Conservation (phyloP, 2,113 vertebrate genomes). For the Turdus rufiventris region DNA sequence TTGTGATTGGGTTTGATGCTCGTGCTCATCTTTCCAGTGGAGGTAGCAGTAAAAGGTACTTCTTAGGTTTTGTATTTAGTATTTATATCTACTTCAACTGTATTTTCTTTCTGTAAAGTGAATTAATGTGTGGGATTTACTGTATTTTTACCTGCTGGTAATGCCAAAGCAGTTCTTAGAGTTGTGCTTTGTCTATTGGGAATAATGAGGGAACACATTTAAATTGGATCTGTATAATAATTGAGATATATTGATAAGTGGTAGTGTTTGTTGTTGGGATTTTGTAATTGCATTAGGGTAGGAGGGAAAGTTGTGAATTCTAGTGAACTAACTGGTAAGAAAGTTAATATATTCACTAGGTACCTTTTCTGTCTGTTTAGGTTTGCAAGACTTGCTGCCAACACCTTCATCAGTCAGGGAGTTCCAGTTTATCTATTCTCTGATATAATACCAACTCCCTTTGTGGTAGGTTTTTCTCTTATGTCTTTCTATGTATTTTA, state of each 20-base stretch:
- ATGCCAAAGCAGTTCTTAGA: background rate
- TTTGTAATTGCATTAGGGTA: background rate
- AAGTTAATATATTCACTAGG: background rate
- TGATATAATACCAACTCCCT: conserved; percentile 91
- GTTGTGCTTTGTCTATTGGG: background rate
- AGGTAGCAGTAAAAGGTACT: conserved; percentile 84
- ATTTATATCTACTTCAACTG: background rate
- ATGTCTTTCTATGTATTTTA: background rate
- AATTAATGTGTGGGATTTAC: background rate
- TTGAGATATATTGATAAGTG: background rate
- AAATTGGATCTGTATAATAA: background rate
- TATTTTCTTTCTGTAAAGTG: background rate
- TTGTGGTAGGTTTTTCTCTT: conserved; percentile 81
- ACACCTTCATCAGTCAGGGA: conserved; percentile 84
- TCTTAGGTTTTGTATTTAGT: background rate
- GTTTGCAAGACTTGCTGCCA: conserved; percentile 87
- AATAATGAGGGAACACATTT: background rate
- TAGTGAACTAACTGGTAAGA: background rate
- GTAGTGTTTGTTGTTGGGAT: background rate
- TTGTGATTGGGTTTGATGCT: conserved; percentile 92
- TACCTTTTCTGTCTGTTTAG: conserved; percentile 42
- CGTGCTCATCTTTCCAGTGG: conserved; percentile 86
- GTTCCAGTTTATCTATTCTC: conserved; percentile 90
- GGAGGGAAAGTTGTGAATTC: background rate
- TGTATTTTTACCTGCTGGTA: background rate